Base-by-base conservation (phyloP, 2,113 vertebrate species). In the Thalassoma bifasciatum region DNA sequence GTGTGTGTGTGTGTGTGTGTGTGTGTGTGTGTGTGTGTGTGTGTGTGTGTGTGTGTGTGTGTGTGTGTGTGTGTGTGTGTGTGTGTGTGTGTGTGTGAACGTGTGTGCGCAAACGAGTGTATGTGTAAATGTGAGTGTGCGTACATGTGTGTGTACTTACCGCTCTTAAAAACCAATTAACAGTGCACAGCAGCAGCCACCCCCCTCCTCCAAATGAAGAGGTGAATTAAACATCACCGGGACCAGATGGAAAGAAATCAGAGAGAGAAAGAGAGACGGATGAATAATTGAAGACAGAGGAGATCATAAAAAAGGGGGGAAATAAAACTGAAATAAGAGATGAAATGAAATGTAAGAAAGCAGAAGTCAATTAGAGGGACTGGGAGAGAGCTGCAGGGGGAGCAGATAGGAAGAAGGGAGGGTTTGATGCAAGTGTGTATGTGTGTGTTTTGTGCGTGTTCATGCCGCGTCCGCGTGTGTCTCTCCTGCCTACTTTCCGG, bases 141-240 rank as follows among this genome's bases (percentile, higher is more conserved):
- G 5, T 72, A 49, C 49, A 9, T 66, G 65, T 81, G 87, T 70
- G 83, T 83, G 79, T 81, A 78, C 84, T 88, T 79, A 78, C 73
- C 64, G 72, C 87, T 87, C 78, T 87, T 91, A 89, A 90, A 89
- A 91, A 89, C 66, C 90, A 90, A 91, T 91, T 91, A 91, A 89
- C 85, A 73, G 64, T 13, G 10, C 69, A 72, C 83, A 84, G 81
- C 82, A 77, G 77, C 73, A 60, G 61, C 70, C 37, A 24, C 64
- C 42, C 59, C 58, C 76, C 56, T 26, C 40, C 80, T 73, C 75
- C 75, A 82, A 89, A 90, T 82, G 85, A 90, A 83, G 81, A 89
- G 81, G 88, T 91, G 86, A 92, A 92, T 91, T 88, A 93, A 93
- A 91, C 91, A 90, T 91, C 87, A 78, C 52, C 72, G 26, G 67